Evolutionary conservation across 2,797 vertebrate species (phyloP).

Genomic region (Periparus ater): DNA sequence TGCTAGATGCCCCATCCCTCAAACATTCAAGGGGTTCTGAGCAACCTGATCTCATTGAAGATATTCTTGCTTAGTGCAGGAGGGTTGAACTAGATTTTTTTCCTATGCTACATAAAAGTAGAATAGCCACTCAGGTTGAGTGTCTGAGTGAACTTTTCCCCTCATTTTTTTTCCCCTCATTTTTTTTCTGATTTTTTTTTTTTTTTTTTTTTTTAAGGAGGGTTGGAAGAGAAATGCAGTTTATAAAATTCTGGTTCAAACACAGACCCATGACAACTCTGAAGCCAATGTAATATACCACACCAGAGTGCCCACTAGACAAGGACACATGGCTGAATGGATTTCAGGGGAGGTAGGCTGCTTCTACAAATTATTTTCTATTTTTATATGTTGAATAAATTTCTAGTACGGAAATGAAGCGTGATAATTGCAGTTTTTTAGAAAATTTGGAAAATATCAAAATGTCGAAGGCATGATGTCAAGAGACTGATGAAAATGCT

Average conservation of each 20-base stretch:
- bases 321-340: not conserved
- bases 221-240: not conserved
- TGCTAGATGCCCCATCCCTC: too few relatives aligned
- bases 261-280: not conserved
- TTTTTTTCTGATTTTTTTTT: not conserved
- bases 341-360: not conserved
- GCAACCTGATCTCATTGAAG: not conserved
- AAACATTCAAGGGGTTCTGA: not conserved
- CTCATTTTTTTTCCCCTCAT: not conserved
- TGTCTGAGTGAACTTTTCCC: not conserved
- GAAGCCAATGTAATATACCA: not conserved
- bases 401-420: not conserved
- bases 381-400: not conserved
- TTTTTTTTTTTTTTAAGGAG: accelerated
- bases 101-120: not conserved
- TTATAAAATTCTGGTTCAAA: not conserved
- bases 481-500: not conserved
- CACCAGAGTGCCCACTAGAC: not conserved
- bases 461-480: not conserved
- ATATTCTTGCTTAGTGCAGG: not conserved
- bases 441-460: not conserved
- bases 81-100: not conserved
- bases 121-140: not conserved
- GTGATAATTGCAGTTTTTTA: not conserved
- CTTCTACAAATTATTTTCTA: not conserved